Evolutionary conservation across 2,888 invertebrate genomes (phyloP).

Genomic region (Drosophila paracracens): DNA sequence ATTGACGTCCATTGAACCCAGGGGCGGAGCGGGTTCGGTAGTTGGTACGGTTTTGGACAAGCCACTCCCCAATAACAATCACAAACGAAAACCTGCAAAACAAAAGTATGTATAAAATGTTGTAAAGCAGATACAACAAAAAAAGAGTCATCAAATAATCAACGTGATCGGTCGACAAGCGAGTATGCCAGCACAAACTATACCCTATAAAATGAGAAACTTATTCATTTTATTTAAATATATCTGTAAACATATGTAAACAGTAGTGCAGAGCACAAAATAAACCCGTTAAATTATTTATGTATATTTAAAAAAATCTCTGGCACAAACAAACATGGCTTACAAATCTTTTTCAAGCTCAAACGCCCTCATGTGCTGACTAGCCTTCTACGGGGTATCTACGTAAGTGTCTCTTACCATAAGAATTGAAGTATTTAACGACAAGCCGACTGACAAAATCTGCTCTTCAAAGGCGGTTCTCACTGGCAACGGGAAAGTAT

Average conservation of each 20-base stretch:
- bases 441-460: not conserved
- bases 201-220: constrained; percentile 26
- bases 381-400: constrained; percentile 9
- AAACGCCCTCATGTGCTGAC: not conserved
- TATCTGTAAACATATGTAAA: not conserved
- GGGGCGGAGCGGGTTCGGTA: not conserved
- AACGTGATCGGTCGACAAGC: not conserved
- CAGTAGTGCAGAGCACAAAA: not conserved
- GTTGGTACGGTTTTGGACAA: constrained; percentile 8
- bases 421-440: not conserved
- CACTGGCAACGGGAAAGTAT: constrained; percentile 24
- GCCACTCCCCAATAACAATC: constrained; percentile 63
- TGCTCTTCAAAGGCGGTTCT: constrained; percentile 9
- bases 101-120: constrained; percentile 7
- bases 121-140: constrained; percentile 9
- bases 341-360: too few relatives aligned
- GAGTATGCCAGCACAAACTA: not conserved
- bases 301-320: not conserved
- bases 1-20: constrained; percentile 67
- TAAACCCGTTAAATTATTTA: not conserved
- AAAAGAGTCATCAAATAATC: constrained; percentile 40
- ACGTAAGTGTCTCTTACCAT: not conserved
- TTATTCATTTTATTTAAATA: not conserved
- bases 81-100: constrained; percentile 11
- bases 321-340: not conserved